These are phyloP conservation scores for Daboia siamensis DNA, from an alignment of 2,113 vertebrate genomes.

Conservation along the genomic window DNA sequence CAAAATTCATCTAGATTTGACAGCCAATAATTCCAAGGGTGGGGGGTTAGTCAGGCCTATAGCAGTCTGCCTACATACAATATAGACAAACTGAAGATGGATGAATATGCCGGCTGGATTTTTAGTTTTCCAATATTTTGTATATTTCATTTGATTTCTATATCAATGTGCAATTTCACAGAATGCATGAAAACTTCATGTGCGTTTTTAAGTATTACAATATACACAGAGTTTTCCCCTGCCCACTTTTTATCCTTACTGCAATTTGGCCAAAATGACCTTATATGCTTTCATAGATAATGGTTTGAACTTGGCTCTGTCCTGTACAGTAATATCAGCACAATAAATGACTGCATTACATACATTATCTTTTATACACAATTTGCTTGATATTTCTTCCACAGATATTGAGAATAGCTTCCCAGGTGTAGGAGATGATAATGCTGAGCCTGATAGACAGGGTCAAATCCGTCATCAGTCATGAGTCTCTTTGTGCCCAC, in stretches of 20 bases:
- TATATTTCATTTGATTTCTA: background rate
- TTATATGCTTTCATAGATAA: background rate
- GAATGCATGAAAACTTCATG: background rate
- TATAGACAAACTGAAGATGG: background rate
- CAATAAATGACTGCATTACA: background rate
- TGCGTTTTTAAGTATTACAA: background rate
- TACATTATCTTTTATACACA: background rate
- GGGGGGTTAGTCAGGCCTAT: background rate
- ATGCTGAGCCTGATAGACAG: background rate
- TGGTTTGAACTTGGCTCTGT: background rate
- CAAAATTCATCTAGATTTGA: background rate
- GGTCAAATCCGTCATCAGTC: background rate
- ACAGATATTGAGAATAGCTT: background rate
- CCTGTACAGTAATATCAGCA: background rate
- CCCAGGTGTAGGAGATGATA: background rate
- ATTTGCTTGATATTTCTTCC: background rate
- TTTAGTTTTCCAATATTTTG: background rate
- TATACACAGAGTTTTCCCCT: background rate
- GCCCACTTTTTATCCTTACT: background rate
- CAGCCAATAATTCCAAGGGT: background rate
- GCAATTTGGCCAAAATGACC: background rate
- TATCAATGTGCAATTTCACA: background rate
- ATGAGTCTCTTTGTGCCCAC: background rate
- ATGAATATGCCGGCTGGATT: background rate
- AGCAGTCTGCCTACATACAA: background rate